A percentile compares a stretch with the other conserved stretches of the same genome.
phyloP scores from a whole-genome alignment of 1,140 invertebrate genomes.

The Eriocheir sinensis region DNA sequence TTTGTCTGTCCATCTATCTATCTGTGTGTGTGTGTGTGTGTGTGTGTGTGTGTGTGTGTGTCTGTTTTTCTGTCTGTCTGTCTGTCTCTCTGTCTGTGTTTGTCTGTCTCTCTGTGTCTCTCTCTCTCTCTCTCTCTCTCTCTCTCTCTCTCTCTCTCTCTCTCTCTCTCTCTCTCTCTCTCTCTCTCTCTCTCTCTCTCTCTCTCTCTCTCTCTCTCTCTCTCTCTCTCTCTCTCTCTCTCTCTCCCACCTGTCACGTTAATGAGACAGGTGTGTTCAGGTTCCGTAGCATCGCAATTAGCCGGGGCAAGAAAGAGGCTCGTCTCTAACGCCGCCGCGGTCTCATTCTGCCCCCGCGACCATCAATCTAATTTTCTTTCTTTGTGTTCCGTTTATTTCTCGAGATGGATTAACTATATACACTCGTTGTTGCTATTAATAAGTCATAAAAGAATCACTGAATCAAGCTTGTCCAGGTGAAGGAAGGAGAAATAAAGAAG shows the following conservation, averaged over 20 bases:
- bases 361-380: no score
- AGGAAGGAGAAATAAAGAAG: no score
- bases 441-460: no score
- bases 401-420: no score
- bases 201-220: slow-evolving; percentile 22
- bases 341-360: neutral
- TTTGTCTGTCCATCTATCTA: neutral
- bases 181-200: slow-evolving; percentile 22
- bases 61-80: neutral
- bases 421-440: no score
- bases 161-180: slow-evolving; percentile 22
- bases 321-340: neutral
- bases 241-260: neutral
- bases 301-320: neutral
- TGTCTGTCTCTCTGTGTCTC: slow-evolving; percentile 36
- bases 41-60: neutral
- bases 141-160: slow-evolving; percentile 22
- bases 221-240: slow-evolving; percentile 3
- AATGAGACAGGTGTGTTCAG: neutral
- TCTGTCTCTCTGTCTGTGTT: slow-evolving; percentile 29
- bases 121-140: slow-evolving; percentile 20
- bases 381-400: no score
- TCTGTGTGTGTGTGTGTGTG: neutral
- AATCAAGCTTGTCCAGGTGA: no score
- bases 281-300: slow-evolving; percentile 8